Conservation (phyloP, 2,113 vertebrate genomes). For the Calonectris borealis region DNA sequence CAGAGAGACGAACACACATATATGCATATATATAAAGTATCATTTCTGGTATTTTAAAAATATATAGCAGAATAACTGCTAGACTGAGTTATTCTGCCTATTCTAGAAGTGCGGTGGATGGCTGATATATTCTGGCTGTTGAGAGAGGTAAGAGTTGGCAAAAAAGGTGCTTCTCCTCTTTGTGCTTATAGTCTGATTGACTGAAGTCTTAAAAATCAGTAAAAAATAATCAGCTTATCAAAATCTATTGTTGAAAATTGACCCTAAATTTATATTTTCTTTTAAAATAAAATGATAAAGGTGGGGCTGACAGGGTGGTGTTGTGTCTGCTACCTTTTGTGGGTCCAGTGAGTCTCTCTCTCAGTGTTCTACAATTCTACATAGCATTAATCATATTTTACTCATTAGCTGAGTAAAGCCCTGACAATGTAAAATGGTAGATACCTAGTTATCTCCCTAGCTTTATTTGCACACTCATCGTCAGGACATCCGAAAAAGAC, state of each 20-base stretch:
- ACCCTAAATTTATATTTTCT: neutral
- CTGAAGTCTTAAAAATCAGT: neutral
- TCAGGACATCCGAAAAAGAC: neutral
- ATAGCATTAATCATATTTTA: neutral
- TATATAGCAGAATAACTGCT: neutral
- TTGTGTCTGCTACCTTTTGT: neutral
- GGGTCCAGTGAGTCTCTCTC: neutral
- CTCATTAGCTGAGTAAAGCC: neutral
- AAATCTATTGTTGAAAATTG: neutral
- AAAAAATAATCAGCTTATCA: neutral
- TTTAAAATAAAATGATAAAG: neutral
- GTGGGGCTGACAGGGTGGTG: neutral
- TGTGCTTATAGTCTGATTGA: neutral
- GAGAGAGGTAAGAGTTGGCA: neutral
- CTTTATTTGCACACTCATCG: neutral
- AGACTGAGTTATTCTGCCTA: neutral
- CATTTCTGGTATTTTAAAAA: neutral
- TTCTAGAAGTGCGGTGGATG: neutral
- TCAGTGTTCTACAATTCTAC: neutral
- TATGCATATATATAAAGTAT: neutral
- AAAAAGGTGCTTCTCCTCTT: neutral
- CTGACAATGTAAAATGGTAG: neutral
- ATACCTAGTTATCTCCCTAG: neutral
- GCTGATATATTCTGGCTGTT: neutral
- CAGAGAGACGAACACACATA: neutral